These are phyloP conservation scores for Drosophila bipectinata DNA, from an alignment of 1,140 invertebrate species.

Conservation along the genomic window DNA sequence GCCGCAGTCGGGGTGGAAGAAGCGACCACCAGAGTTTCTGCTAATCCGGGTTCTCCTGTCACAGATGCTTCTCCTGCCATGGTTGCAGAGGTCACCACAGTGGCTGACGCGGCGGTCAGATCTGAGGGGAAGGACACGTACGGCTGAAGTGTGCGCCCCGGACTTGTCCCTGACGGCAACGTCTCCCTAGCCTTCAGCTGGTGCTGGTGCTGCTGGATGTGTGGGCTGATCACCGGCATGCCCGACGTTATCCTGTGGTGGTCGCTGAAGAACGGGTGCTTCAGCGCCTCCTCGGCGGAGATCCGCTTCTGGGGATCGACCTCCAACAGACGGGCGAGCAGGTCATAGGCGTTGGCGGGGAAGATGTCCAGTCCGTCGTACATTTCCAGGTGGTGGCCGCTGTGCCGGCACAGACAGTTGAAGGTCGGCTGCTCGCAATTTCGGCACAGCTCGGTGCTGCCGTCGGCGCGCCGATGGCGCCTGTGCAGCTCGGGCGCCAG, in stretches of 20 bases:
- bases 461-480: conserved; percentile 59
- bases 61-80: neutral
- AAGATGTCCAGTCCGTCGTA: conserved; percentile 70
- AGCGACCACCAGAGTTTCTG: no score
- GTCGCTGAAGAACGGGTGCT: conserved; percentile 92
- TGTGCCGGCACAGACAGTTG: conserved; percentile 74
- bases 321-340: conserved; percentile 99
- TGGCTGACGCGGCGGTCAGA: neutral
- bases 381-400: conserved; percentile 48
- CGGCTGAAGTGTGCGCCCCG: conserved; percentile 34
- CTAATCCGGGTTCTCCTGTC: neutral
- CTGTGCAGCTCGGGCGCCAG: conserved; percentile 57
- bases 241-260: conserved; percentile 55
- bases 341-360: conserved; percentile 92
- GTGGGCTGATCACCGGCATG: conserved; percentile 25
- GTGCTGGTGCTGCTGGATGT: conserved; percentile 17
- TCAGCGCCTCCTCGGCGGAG: conserved; percentile 97
- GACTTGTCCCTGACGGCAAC: conserved; percentile 5
- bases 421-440: conserved; percentile 73
- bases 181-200: conserved; percentile 32
- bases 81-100: neutral
- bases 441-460: conserved; percentile 66
- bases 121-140: conserved; percentile 28
- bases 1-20: no score
- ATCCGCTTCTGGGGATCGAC: conserved; percentile 99